phyloP scores from a whole-genome alignment of 2,888 invertebrate genomes.

The Epinotia ramella region DNA sequence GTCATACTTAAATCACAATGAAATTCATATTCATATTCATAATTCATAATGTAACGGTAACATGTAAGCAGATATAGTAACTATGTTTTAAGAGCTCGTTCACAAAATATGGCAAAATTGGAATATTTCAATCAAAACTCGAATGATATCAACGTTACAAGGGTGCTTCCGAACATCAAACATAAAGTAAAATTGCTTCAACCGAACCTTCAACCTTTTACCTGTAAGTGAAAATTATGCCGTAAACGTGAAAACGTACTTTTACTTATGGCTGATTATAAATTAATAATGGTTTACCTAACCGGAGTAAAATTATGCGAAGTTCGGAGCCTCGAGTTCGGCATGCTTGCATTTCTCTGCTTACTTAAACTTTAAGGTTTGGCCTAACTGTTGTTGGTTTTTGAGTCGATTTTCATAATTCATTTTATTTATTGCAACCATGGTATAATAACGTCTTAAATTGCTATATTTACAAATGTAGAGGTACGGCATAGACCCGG shows the following conservation, averaged over 20 bases:
- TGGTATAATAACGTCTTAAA: too few relatives aligned
- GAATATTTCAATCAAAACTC: neutral
- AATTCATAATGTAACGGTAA: too few relatives aligned
- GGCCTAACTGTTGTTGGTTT: constrained; percentile 16
- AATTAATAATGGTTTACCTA: constrained; percentile 36
- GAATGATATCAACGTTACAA: neutral
- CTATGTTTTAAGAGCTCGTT: too few relatives aligned
- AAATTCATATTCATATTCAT: too few relatives aligned
- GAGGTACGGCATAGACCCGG: too few relatives aligned
- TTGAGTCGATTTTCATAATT: neutral
- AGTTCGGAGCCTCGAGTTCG: constrained; percentile 11
- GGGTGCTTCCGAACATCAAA: neutral
- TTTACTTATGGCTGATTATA: constrained; percentile 19
- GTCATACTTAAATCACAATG: too few relatives aligned
- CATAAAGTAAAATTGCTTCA: neutral
- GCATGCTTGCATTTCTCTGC: constrained; percentile 25
- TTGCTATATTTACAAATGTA: too few relatives aligned
- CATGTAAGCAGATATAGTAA: too few relatives aligned
- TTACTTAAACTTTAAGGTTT: constrained; percentile 18
- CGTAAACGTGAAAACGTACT: neutral
- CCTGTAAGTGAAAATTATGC: neutral
- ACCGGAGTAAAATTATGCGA: constrained; percentile 4
- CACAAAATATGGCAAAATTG: neutral
- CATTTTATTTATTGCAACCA: too few relatives aligned
- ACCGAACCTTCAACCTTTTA: neutral